These are phyloP conservation scores for Benthosema pterotum DNA, from an alignment of 2,797 vertebrate species.

Conservation along the genomic window DNA sequence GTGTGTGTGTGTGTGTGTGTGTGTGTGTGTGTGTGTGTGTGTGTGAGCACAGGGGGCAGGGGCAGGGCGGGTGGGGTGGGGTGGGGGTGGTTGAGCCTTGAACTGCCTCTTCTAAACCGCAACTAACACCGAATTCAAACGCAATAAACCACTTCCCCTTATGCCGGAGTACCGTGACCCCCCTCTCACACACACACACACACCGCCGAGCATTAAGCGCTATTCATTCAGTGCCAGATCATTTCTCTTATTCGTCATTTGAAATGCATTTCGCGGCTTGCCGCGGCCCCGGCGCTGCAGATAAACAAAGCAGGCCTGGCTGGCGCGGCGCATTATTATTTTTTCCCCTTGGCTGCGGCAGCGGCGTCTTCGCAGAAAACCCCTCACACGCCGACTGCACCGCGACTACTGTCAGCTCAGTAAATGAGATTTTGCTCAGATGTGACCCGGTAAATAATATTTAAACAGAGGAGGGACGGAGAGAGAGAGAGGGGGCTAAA, in stretches of 20 bases:
- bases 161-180: slow-evolving; percentile 18
- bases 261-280: slow-evolving; percentile 20
- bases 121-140: neutral
- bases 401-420: slow-evolving; percentile 22
- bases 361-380: slow-evolving; percentile 7
- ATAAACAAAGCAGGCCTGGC: slow-evolving; percentile 10
- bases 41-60: too few relatives aligned
- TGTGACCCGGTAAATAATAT: slow-evolving; percentile 45
- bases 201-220: slow-evolving; percentile 26
- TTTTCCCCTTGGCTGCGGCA: slow-evolving; percentile 18
- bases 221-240: slow-evolving; percentile 24
- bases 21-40: too few relatives aligned
- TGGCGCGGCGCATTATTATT: too few relatives aligned
- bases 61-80: too few relatives aligned
- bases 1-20: too few relatives aligned
- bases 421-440: slow-evolving; percentile 36
- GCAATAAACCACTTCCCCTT: neutral
- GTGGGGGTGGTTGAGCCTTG: too few relatives aligned
- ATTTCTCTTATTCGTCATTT: slow-evolving; percentile 38
- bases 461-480: slow-evolving; percentile 14
- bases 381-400: neutral
- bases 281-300: neutral
- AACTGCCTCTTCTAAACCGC: too few relatives aligned
- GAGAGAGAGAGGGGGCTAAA: slow-evolving; percentile 17
- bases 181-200: too few relatives aligned